Base-by-base conservation (phyloP, 2,797 vertebrate genomes). In the Catostomus latipinnis region DNA sequence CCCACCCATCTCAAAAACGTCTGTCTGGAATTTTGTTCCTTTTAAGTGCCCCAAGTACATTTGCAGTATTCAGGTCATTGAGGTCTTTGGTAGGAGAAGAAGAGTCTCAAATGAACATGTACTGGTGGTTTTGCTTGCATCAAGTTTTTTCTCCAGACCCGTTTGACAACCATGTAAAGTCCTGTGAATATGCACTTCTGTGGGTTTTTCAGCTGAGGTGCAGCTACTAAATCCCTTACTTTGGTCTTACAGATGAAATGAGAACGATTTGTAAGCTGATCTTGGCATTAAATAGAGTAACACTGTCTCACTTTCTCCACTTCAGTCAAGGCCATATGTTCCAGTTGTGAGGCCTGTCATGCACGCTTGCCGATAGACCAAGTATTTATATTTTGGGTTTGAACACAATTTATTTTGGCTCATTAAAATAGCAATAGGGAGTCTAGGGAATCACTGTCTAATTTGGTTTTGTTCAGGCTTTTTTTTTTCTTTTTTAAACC, bases 1-100 rank as follows among this genome's bases (percentile, higher is more conserved):
- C 48, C 60, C 45, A 43, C 81, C 82, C 80, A 57, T 83, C 75
- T 80, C 43, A 60, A 71, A 22, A 53, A 52, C 58, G 34, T 13
- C 74, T 50, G 66, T 72, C 70, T 84, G 84, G 76, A 84, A 85
- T 85, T 82, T 16, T 22, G 56, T 76, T 85, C 69, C 56, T 34
- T 22, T 3, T 6, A 69, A 81, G 65, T 49, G 8, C 66, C 78
- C 69, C 61, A 6, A 56, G 12, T 76, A 74, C 50, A 48, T 68
- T 60, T 74, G 22, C 43, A 66, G 34, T 18, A 6, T 71, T 80
- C 48, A 74, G 48, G 14, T 62, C 43, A 43, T 57, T 16, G 4
- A 43, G 14, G 76, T 73, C 18, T 74, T 71, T 9, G 0, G 58
- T 53, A 53, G n/a, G 68, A 71, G 56, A 43, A 7, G 18, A 74